Base-by-base conservation (phyloP, 2,797 vertebrate genomes). In the Dipus sagitta region DNA sequence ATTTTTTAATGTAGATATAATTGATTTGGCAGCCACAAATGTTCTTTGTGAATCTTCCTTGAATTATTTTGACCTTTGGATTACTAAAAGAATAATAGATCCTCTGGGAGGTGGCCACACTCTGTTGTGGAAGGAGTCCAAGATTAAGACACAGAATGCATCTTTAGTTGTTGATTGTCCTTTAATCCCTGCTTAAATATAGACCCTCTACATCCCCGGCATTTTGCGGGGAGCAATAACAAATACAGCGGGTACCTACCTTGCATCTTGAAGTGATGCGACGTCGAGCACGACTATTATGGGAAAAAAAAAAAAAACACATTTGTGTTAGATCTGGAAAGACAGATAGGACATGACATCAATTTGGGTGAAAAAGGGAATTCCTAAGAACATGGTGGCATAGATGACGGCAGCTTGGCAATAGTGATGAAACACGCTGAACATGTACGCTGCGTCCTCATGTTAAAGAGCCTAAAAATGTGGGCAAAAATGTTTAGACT, bases 41-140 rank as follows among this genome's bases (percentile, higher is more conserved):
- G 72, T 86, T 91, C 68, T 81, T 94, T 95, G 60, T 88, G 94
- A 90, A 71, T 88, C 58, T 65, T 94, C 34, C 38, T 28, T 95
- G 91, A 97, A 83, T 95, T 93, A 78, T 89, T 54, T 88, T 95
- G 95, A 95, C 90, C 92, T 93, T 95, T 78, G 80, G 83, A 88
- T 92, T 90, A 74, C 32, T 68, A 89, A 88, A 92, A 88, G 75
- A 84, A 84, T 65, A 93, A 91, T 77, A 13, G 65, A 18, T 52
- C 94, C 34, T 94, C 78, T 89, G 88, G 74, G 95, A 91, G 13
- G 1, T 87, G 54, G 89, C 84, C 81, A 60, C 30, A 23, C 88
- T 67, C 11, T 60, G 13, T 42, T 58, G 67, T 95, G 90, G 70
- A 95, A 83, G 64, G 28, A 71, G 26, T 86, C 52, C 92, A 95